Evolutionary conservation across 2,113 vertebrate species (phyloP).

Genomic region (Tachuris rubrigastra): DNA sequence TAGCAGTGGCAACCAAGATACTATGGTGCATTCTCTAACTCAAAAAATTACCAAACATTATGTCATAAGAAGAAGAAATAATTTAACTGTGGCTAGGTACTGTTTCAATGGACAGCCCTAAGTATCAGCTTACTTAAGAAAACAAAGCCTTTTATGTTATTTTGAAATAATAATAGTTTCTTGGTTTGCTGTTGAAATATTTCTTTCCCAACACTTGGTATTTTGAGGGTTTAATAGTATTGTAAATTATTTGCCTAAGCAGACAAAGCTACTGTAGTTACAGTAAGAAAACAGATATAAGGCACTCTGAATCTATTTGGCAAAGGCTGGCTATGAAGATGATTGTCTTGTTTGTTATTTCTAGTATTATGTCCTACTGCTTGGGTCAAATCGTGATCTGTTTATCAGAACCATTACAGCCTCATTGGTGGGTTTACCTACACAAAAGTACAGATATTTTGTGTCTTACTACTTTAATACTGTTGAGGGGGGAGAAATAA

Average conservation of each 20-base stretch:
- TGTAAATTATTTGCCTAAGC: background rate
- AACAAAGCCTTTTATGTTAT: background rate
- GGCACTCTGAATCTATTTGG: background rate
- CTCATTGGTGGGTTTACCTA: background rate
- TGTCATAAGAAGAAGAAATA: background rate
- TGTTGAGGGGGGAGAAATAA: background rate
- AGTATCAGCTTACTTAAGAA: background rate
- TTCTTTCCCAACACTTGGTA: background rate
- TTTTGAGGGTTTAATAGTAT: background rate
- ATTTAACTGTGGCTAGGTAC: background rate
- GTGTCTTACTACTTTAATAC: background rate
- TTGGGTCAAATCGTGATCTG: background rate
- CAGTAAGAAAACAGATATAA: background rate
- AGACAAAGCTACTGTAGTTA: background rate
- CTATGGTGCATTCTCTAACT: background rate
- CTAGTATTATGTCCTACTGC: background rate
- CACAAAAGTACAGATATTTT: background rate
- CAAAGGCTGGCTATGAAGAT: too few species aligned
- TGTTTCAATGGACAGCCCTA: background rate
- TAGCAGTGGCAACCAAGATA: background rate
- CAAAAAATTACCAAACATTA: background rate
- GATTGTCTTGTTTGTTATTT: too few species aligned
- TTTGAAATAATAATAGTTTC: background rate
- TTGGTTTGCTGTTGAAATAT: background rate
- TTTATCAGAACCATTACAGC: background rate